These are phyloP conservation scores for Zenarchopterus dispar DNA, from an alignment of 2,797 vertebrate species.

Conservation along the genomic window DNA sequence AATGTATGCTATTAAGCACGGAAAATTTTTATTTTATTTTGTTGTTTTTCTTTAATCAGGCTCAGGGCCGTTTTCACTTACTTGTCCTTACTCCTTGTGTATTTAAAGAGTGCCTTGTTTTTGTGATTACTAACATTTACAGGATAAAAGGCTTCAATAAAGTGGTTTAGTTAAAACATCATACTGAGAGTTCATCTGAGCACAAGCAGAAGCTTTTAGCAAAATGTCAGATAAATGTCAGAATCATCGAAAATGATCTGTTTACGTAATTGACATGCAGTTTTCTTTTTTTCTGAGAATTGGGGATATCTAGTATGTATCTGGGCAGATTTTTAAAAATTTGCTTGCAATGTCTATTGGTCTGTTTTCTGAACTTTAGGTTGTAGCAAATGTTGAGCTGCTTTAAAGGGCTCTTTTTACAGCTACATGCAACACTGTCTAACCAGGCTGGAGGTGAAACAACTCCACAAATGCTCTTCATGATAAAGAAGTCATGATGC, in stretches of 20 bases:
- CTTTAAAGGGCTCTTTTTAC: not conserved
- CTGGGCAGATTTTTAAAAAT: not conserved
- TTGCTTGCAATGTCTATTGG: not conserved
- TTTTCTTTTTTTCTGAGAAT: not conserved
- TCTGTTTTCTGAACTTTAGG: constrained; percentile 11
- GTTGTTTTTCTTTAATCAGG: too few species aligned
- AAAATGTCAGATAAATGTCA: constrained; percentile 55
- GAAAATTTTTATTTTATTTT: too few species aligned
- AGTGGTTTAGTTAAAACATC: constrained; percentile 41
- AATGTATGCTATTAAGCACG: too few species aligned
- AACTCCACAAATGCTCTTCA: too few species aligned
- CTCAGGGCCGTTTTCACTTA: too few species aligned
- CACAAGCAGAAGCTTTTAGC: constrained; percentile 47
- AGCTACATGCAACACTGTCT: not conserved
- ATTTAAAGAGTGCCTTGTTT: constrained; percentile 22
- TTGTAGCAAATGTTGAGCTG: not conserved
- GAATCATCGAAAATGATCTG: constrained; percentile 47
- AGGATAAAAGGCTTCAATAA: constrained; percentile 3
- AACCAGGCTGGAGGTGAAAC: too few species aligned
- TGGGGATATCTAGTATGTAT: constrained; percentile 8
- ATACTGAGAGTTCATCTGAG: constrained; percentile 5
- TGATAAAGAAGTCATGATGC: too few species aligned
- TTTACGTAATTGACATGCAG: constrained; percentile 32
- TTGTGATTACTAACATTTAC: constrained; percentile 38
- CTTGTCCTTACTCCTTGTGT: constrained; percentile 7